These are phyloP conservation scores for Papilio glaucus DNA, from an alignment of 1,140 invertebrate genomes.

Conservation along the genomic window DNA sequence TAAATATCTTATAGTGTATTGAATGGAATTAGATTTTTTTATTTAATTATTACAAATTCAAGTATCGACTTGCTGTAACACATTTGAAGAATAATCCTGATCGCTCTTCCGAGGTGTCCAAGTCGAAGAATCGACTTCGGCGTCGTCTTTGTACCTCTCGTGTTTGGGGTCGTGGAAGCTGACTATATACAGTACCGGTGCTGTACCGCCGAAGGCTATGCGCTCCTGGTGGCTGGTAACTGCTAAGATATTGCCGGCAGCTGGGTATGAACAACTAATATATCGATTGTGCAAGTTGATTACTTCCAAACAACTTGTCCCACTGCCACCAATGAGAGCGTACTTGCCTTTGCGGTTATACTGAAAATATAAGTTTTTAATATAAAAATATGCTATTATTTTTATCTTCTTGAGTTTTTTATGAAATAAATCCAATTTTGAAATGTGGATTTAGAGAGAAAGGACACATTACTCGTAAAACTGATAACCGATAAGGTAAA, in stretches of 20 bases:
- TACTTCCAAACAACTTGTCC: conserved; percentile 73
- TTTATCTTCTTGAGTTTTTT: too few relatives aligned
- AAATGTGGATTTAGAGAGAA: too few relatives aligned
- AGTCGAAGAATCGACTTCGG: conserved; percentile 45
- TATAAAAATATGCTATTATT: too few relatives aligned
- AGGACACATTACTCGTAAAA: too few relatives aligned
- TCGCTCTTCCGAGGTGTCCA: conserved; percentile 20
- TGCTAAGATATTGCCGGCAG: conserved; percentile 59
- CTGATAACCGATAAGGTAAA: too few relatives aligned
- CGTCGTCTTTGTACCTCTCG: conserved; percentile 55
- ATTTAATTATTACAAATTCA: too few relatives aligned
- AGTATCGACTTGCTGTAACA: neutral
- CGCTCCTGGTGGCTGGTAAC: conserved; percentile 64
- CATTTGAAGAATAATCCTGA: neutral
- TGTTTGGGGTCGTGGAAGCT: conserved; percentile 75
- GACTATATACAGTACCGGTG: conserved; percentile 65
- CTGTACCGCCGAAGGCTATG: conserved; percentile 71
- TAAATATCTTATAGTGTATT: neutral
- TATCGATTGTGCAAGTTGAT: conserved; percentile 79
- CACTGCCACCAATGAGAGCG: conserved; percentile 76
- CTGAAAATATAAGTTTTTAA: conserved; percentile 61
- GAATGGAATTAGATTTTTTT: too few relatives aligned
- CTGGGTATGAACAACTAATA: conserved; percentile 70
- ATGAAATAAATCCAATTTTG: too few relatives aligned
- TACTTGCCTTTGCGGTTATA: conserved; percentile 78